Evolutionary conservation across 2,888 invertebrate species (phyloP).

Genomic region (Byasa hedistus): DNA sequence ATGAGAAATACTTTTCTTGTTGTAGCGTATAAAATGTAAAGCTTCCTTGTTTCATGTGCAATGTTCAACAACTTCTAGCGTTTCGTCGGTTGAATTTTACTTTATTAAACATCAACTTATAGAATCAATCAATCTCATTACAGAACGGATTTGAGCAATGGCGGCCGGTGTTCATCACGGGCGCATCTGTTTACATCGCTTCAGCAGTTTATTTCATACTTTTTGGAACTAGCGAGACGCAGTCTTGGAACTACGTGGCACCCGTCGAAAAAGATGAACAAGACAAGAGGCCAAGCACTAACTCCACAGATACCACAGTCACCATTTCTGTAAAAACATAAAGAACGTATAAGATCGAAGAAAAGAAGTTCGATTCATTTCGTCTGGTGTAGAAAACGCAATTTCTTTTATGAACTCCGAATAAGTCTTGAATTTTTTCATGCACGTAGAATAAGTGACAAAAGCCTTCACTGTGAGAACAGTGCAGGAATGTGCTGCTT

Average conservation of each 20-base stretch:
- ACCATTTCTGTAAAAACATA: conserved; percentile 66
- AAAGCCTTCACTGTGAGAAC: neutral
- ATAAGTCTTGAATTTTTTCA: neutral
- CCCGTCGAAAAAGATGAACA: conserved; percentile 53
- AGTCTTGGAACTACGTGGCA: conserved; percentile 83
- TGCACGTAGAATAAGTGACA: neutral
- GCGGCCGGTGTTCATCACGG: conserved; percentile 86
- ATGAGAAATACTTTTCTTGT: neutral
- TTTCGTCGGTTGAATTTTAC: neutral
- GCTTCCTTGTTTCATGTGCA: neutral
- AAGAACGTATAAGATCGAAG: neutral
- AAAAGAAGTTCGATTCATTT: neutral
- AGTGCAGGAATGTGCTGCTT: neutral
- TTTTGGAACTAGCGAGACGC: conserved; percentile 85
- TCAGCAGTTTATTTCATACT: conserved; percentile 85
- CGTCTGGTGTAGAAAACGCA: neutral
- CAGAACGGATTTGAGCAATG: conserved; percentile 89
- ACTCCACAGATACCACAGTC: conserved; percentile 57
- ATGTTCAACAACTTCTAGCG: too few relatives aligned
- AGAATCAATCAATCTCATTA: conserved; percentile 38
- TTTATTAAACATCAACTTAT: neutral
- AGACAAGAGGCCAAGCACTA: conserved; percentile 53
- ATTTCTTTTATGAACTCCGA: neutral
- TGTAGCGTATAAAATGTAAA: neutral
- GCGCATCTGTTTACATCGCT: conserved; percentile 84